Conservation (phyloP, 1,140 invertebrate genomes). For the Platyscapa corneri region DNA sequence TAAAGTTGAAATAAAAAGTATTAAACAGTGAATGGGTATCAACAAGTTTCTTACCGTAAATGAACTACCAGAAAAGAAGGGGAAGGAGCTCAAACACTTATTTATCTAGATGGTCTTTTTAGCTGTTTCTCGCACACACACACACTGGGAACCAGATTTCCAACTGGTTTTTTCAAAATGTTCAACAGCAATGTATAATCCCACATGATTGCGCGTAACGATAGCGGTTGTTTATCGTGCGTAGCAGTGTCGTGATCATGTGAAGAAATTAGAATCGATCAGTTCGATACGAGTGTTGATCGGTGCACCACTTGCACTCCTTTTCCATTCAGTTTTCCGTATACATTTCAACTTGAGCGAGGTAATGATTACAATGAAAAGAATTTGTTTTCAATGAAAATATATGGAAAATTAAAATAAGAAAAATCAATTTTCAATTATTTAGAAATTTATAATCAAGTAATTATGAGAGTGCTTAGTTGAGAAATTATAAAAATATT, state of each 20-base stretch:
- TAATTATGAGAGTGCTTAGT: not conserved
- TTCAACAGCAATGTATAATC: constrained; percentile 19
- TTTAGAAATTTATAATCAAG: not conserved
- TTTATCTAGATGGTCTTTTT: constrained; percentile 14
- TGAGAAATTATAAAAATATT: not conserved
- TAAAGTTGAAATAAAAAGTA: not conserved
- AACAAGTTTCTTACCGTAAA: constrained; percentile 6
- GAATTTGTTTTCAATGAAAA: not conserved
- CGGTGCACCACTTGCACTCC: not conserved
- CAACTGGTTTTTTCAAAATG: constrained; percentile 40
- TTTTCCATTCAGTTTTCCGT: not conserved
- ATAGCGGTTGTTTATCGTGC: not conserved
- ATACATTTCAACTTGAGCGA: not conserved
- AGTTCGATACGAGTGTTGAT: constrained; percentile 13
- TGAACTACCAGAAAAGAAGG: not conserved
- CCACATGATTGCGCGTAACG: not conserved
- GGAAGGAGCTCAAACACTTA: not conserved
- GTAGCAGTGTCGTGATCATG: not conserved
- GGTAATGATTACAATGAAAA: not conserved
- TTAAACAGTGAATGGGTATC: not conserved
- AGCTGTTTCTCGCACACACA: not conserved
- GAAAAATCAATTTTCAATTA: not conserved
- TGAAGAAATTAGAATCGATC: constrained; percentile 30
- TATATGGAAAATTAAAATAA: not conserved
- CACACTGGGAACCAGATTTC: not conserved